Base-by-base conservation (phyloP, 2,113 vertebrate species). In the Pampusana beccarii region DNA sequence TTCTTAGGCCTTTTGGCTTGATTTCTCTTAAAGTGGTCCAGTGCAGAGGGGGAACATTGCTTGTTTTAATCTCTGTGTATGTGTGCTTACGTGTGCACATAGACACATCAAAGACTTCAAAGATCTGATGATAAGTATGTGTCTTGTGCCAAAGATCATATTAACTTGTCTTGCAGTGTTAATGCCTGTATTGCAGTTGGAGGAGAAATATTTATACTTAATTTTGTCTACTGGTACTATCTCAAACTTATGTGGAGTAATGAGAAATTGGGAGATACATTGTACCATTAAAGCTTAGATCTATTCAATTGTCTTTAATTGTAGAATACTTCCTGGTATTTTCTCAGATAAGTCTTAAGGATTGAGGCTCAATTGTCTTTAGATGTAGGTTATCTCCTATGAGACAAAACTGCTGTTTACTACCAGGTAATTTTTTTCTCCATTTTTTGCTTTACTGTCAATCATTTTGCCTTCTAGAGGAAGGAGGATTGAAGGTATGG, bases 61-160 rank as follows among this genome's bases (percentile, higher is more conserved):
- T 69, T 3, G 23, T 23, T 60, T 17, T 34, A 24, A 9, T 66
- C 24, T 57, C 10, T 1, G 34, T 2, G 5, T 10, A 7, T 26
- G n/a, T 60, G 38, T 40, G 33, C n/a, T n/a, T 25, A 14, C 24
- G 6, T 18, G 14, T 50, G 29, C 18, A 6, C 8, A 0, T 3
- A 6, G 16, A 6, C 40, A 25, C 0, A 0, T 14, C 34, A 33
- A 11, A 64, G 54, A 28, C 60, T 48, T 69, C 19, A 8, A 36
- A 71, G 24, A 28, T n/a, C 13, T 10, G 8, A 1, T 56, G 7
- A 11, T 4, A 16, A 46, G 10, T 4, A 3, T 18, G 19, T 46
- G 18, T 46, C 18, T 33, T 74, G 36, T 81, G 31, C 80, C 21
- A 31, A 29, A 61, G 34, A 6, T 60, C 0, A 0, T 10, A 1